A percentile compares a stretch with the other conserved stretches of the same genome.
phyloP scores from a whole-genome alignment of 2,797 vertebrate genomes.

The Neoniphon sammara region DNA sequence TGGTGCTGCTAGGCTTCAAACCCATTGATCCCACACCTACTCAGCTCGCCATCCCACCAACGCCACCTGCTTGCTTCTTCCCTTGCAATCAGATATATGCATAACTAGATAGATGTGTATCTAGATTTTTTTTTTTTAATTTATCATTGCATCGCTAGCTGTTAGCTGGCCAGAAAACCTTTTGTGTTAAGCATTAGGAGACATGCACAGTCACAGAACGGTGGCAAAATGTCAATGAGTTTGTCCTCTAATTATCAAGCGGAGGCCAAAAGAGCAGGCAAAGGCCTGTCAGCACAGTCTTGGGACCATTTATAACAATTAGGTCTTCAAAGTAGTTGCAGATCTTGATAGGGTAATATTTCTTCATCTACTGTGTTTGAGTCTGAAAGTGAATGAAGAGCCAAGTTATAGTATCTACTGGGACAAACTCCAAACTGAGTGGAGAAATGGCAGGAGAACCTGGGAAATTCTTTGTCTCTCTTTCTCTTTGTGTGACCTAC shows the following conservation, averaged over 20 bases:
- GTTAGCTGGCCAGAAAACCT: background rate
- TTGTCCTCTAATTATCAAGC: constrained; percentile 24
- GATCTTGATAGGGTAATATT: constrained; percentile 4
- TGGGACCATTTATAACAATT: constrained; percentile 44
- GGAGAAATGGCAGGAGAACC: too few relatives aligned
- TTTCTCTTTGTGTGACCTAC: too few relatives aligned
- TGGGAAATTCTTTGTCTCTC: too few relatives aligned
- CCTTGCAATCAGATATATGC: too few relatives aligned
- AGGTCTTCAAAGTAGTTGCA: background rate
- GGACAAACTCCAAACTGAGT: too few relatives aligned
- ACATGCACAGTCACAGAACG: constrained; percentile 15
- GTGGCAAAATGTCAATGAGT: constrained; percentile 20
- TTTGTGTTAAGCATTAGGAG: background rate
- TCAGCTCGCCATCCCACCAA: too few relatives aligned
- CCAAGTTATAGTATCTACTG: too few relatives aligned
- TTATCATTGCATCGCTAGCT: background rate
- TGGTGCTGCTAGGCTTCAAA: too few relatives aligned
- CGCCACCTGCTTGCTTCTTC: too few relatives aligned
- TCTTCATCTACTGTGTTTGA: constrained; percentile 16
- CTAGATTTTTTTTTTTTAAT: too few relatives aligned
- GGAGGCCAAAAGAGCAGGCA: constrained; percentile 16
- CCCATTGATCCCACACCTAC: too few relatives aligned
- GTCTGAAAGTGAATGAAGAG: constrained; percentile 18
- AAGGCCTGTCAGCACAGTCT: constrained; percentile 27
- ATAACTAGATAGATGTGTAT: too few relatives aligned